Evolutionary conservation across 1,140 invertebrate species (phyloP).

Genomic region (Pomacea maculata): DNA sequence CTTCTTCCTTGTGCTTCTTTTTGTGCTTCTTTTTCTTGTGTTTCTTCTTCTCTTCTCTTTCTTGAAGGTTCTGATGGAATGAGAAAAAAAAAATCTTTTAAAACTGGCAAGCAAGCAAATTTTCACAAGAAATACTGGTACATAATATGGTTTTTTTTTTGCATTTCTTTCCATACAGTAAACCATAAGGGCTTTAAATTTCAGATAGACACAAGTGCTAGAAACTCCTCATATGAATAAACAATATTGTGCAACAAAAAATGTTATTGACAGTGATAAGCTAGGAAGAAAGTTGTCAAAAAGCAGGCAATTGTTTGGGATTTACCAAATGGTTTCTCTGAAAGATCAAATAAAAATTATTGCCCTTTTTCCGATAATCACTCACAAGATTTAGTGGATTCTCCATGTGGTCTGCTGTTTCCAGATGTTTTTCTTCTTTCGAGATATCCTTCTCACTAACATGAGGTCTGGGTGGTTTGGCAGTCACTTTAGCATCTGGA

Average conservation of each 20-base stretch:
- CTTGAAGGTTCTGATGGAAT: not conserved
- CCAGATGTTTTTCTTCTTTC: not conserved
- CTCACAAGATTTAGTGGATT: not conserved
- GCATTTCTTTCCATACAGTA: not conserved
- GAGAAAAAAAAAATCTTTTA: not conserved
- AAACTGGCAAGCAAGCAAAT: not conserved
- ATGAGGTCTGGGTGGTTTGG: not conserved
- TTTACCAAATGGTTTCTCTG: too few species aligned
- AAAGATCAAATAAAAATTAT: too few species aligned
- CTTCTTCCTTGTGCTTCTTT: not conserved
- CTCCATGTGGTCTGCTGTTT: not conserved
- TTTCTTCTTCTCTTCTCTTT: slow-evolving; percentile 15
- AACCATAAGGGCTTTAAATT: not conserved
- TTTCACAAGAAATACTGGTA: not conserved
- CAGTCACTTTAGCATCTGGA: not conserved
- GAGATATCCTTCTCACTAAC: not conserved
- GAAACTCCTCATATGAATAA: too few species aligned
- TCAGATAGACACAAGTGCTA: too few species aligned
- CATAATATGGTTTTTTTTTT: too few species aligned
- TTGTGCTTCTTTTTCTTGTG: slow-evolving; percentile 23
- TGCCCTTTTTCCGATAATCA: too few species aligned
- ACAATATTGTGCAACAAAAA: too few species aligned
- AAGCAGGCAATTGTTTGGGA: too few species aligned
- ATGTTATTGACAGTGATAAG: too few species aligned
- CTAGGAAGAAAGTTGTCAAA: too few species aligned